Base-by-base conservation (phyloP, 2,888 invertebrate species). In the Smittia sp. region DNA sequence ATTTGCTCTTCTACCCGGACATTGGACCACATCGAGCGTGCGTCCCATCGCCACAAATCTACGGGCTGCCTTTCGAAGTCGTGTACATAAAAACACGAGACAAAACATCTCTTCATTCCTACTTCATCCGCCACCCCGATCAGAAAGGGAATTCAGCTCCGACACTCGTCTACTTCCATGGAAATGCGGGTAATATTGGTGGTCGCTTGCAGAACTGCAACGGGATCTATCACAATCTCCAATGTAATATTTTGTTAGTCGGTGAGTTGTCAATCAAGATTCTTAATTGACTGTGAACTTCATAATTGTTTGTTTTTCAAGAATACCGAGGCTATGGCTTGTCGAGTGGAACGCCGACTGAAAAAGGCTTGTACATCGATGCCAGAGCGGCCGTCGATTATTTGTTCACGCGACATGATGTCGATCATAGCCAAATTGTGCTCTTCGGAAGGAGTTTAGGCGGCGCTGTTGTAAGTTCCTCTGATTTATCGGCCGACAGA, bases 131-230 rank as follows among this genome's bases (percentile, higher is more conserved):
- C 77, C 94, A 94, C 80, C 84, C 87, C 1, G 85, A 86, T 75
- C 87, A 87, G 63, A 86, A 88, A 75, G 87, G 87, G 77, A 86
- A 87, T 76, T 85, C 86, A 78, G 88, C 87, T 72, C 93, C 94
- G 0, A 96, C 96, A 9, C 85, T 97, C 79, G 83, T 97, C 69
- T 96, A 93, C 83, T 89, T 97, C 76, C 97, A 98, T 85, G 97
- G 97, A 4, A 98, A 97, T 87, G 97, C 97, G 72, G 97, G 97
- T 13, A 98, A 97, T 80, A 94, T 97, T 87, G 97, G 97, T 0
- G 96, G 97, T 80, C 89, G 94, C 76, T 84, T 97, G 78, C 89
- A 91, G 78, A 96, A 96, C 84, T 91, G 91, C n/a, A 89, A 90
- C 76, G 94, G 92, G 2, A 85, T 97, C 74, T 94, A 90, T 81